A percentile compares a stretch with the other conserved stretches of the same genome.
Conservation (phyloP, 2,888 invertebrate genomes). For the Odontocerum albicorne region DNA sequence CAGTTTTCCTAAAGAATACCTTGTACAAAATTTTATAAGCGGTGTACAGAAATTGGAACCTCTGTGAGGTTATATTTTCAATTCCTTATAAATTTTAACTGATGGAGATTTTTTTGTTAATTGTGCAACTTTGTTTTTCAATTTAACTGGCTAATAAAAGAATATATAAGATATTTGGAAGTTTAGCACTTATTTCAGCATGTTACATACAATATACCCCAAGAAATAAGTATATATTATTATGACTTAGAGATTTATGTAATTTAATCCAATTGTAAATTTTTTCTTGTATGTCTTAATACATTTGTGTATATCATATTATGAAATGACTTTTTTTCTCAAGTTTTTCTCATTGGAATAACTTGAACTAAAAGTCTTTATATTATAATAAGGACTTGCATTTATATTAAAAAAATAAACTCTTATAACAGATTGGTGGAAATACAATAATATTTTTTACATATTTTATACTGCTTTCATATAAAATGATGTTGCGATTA, state of each 20-base stretch:
- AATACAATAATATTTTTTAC: slow-evolving; percentile 13
- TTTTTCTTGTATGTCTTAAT: slow-evolving; percentile 18
- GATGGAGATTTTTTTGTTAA: not conserved
- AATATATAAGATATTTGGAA: too few relatives aligned
- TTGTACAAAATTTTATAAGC: not conserved
- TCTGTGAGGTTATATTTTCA: slow-evolving; percentile 13
- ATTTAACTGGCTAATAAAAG: too few relatives aligned
- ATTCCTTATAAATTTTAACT: not conserved
- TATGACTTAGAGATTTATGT: not conserved
- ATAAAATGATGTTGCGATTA: too few relatives aligned
- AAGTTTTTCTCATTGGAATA: too few relatives aligned
- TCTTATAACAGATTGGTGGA: not conserved
- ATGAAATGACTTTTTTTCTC: too few relatives aligned
- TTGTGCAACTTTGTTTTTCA: too few relatives aligned
- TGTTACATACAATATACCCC: too few relatives aligned
- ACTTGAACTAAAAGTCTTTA: too few relatives aligned
- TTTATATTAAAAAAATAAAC: not conserved
- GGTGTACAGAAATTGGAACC: not conserved
- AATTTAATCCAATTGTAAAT: slow-evolving; percentile 5
- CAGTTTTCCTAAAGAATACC: not conserved
- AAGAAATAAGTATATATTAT: not conserved
- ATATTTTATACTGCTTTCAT: slow-evolving; percentile 11
- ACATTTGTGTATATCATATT: too few relatives aligned
- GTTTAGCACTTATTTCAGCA: too few relatives aligned
- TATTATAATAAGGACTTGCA: too few relatives aligned